Percentiles rank a stretch among this genome's conserved stretches.
Conservation (phyloP, 2,888 invertebrate species). For the Catocala sponsa region DNA sequence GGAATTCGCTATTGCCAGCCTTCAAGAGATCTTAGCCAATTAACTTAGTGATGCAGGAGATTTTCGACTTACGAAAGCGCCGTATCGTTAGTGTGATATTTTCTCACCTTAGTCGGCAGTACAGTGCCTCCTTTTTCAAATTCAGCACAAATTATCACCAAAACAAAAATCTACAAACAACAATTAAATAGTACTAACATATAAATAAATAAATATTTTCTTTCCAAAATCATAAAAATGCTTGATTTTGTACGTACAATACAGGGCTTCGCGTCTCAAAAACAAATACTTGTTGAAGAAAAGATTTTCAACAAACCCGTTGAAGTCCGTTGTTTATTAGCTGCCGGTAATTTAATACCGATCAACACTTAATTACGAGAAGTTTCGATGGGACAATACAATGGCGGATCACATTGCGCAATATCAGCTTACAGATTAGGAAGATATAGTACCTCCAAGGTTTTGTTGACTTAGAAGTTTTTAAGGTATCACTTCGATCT, state of each 20-base stretch:
- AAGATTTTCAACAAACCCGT: conserved; percentile 34
- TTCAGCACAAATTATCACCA: too few relatives aligned
- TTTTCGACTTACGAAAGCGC: too few relatives aligned
- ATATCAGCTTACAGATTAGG: conserved; percentile 67
- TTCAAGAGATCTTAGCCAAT: too few relatives aligned
- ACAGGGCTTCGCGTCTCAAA: conserved; percentile 1
- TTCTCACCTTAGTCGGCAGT: too few relatives aligned
- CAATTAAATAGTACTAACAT: too few relatives aligned
- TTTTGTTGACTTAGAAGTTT: conserved; percentile 41
- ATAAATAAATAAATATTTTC: too few relatives aligned
- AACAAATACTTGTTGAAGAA: conserved; percentile 19
- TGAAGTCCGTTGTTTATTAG: conserved; percentile 57
- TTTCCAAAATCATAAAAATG: too few relatives aligned
- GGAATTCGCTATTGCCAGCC: too few relatives aligned
- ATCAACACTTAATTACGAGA: conserved; percentile 72
- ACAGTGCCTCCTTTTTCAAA: too few relatives aligned
- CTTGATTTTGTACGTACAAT: background rate
- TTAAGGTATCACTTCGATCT: background rate
- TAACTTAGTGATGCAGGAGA: too few relatives aligned
- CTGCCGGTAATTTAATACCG: conserved; percentile 68
- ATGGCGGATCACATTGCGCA: conserved; percentile 75
- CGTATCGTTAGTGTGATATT: too few relatives aligned
- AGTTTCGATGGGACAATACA: conserved; percentile 72
- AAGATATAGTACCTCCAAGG: conserved; percentile 59
- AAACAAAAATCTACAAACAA: too few relatives aligned